A percentile compares a stretch with the other conserved stretches of the same genome.
Evolutionary conservation across 2,888 invertebrate genomes (phyloP).

Genomic region (Phyllotreta cruciferae): DNA sequence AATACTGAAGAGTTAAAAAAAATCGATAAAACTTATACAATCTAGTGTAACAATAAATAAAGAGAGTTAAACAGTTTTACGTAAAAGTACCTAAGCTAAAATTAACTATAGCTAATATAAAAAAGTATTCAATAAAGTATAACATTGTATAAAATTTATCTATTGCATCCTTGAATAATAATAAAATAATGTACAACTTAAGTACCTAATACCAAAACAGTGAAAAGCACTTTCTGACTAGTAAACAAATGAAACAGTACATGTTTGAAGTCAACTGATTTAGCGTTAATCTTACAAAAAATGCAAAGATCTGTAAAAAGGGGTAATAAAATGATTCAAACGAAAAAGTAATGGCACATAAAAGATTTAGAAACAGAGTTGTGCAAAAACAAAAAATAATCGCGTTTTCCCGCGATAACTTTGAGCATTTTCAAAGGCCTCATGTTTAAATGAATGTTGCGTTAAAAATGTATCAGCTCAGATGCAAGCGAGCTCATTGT

Average conservation of each 20-base stretch:
- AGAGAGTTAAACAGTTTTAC: slow-evolving; percentile 12
- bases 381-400: neutral
- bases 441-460: neutral
- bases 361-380: neutral
- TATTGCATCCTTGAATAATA: slow-evolving; percentile 4
- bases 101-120: slow-evolving; percentile 23
- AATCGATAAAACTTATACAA: slow-evolving; percentile 16
- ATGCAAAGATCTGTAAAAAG: neutral
- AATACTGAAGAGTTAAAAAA: slow-evolving; percentile 27
- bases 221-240: slow-evolving; percentile 46
- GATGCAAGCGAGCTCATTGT: no score
- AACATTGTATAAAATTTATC: slow-evolving; percentile 31
- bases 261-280: neutral
- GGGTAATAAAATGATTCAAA: neutral
- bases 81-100: slow-evolving; percentile 17
- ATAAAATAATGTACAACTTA: slow-evolving; percentile 4
- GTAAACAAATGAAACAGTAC: slow-evolving; percentile 35
- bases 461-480: no score
- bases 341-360: neutral
- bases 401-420: no score
- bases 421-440: slow-evolving; percentile 14
- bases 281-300: neutral
- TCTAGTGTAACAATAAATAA: slow-evolving; percentile 30
- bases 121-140: slow-evolving; percentile 38
- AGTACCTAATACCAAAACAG: slow-evolving; percentile 33